Base-by-base conservation (phyloP, 1,140 invertebrate species). In the Batillaria attramentaria region DNA sequence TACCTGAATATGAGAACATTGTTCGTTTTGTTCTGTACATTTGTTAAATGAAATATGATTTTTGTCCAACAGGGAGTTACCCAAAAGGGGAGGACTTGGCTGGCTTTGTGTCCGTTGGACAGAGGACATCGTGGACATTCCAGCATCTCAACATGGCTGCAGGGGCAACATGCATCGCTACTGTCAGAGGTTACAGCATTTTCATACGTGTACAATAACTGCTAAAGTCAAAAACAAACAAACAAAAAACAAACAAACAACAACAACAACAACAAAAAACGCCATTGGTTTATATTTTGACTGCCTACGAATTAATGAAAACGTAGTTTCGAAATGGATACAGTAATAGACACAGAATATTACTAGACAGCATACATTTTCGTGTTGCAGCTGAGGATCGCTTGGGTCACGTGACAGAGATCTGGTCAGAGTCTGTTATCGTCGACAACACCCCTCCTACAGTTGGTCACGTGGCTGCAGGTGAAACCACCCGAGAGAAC, bases 121-220 rank as follows among this genome's bases (percentile, higher is more conserved):
- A 75, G 13, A 37, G 54, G 37, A 57, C 65, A 31, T 39, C 35
- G n/a, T 39, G 46, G 16, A 43, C 5, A 37, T 28, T 80, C 6
- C 10, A 41, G 13, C 65, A 83, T 39, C 24, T 78, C 6, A 60
- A 28, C 31, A 39, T 83, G 8, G 39, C n/a, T 28, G 41, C 62
- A 28, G 81, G 81, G 57, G 35, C 46, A n/a, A 70, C 13, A 16
- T 83, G 73, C 33, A 74, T 77, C 68, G 77, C 76, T 2, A 80
- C 81, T 69, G 79, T 83, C 13, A 80, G 54, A 78, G 81, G 81
- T 83, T n/a, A n/a, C n/a, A n/a, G n/a, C n/a, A n/a, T n/a, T n/a
- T n/a, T n/a, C n/a, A n/a, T n/a, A n/a, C n/a, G n/a, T n/a, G n/a
- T n/a, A n/a, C 8, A 60, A 28, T 60, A 5, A 60, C 20, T 6